These are phyloP conservation scores for Pungitius pungitius DNA, from an alignment of 2,113 vertebrate genomes.

Conservation along the genomic window DNA sequence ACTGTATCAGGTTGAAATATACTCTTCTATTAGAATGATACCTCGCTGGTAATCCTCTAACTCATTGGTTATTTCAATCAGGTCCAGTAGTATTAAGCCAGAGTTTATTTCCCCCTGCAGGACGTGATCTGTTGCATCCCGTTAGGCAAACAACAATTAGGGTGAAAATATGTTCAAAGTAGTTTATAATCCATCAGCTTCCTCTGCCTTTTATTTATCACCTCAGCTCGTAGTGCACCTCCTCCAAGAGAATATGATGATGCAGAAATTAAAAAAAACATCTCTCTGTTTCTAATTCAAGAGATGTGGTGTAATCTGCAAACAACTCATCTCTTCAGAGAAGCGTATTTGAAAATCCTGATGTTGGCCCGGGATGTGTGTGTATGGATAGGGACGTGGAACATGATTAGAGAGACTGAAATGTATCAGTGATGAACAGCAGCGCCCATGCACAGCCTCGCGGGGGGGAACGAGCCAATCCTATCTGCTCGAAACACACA, in stretches of 20 bases:
- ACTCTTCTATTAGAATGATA: constrained; percentile 50
- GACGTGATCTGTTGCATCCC: not conserved
- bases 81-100: constrained; percentile 39
- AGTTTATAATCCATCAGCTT: not conserved
- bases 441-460: constrained; percentile 16
- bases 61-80: constrained; percentile 60
- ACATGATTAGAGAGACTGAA: constrained; percentile 47
- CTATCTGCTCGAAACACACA: constrained; percentile 13
- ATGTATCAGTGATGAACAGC: constrained; percentile 50
- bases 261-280: constrained; percentile 6
- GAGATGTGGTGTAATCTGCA: not conserved
- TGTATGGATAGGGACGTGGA: constrained; percentile 20
- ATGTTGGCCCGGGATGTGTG: constrained; percentile 10
- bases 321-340: not conserved
- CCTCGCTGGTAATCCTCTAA: constrained; percentile 55
- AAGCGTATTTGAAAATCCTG: constrained; percentile 1
- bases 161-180: not conserved
- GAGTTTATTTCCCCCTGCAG: not conserved
- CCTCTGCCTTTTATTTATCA: constrained; percentile 5
- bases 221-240: constrained; percentile 1
- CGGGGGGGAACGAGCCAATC: constrained; percentile 34
- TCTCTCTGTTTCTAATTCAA: constrained; percentile 4
- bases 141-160: constrained; percentile 14
- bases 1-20: constrained; percentile 35
- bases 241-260: constrained; percentile 11